Evolutionary conservation across 2,888 invertebrate species (phyloP), one percentile per base, ranked within the genome.

Genomic region (Tipula helvola): DNA sequence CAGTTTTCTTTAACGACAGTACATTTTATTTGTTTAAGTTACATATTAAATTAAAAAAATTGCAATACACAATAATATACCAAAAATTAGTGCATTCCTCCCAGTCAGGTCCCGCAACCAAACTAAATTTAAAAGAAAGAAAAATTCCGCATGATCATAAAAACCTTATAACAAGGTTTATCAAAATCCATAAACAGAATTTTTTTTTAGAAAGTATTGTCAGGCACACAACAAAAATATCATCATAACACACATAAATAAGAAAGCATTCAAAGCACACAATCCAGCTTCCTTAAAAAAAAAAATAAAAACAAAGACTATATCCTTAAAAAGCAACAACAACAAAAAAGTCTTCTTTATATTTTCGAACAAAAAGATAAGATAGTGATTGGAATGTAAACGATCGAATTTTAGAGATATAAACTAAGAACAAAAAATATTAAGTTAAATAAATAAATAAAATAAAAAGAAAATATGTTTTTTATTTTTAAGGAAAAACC

Each of bases 381-480:
- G 41, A 84, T 84, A 84, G 84, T 84, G 84, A 84, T 84, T 84
- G 84, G 84, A 84, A 84, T 84, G 84, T 84, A 84, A 84, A 84
- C 84, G 84, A 84, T 84, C 84, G 41, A 84, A 84, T 84, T 84
- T 84, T 36, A 57, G 52, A 57, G 16, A 57, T 16, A 18, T 28
- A 28, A n/a, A 57, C 52, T 57, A 71, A 71, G 71, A 71, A 71
- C 71, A 71, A 71, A 71, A 52, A 71, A 71, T 71, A 71, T 71
- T 71, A 71, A 71, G 71, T 71, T 28, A 71, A 71, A 71, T 71
- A 71, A 57, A 57, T 57, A 57, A 57, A 57, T 57, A 52, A 57
- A 28, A 57, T 57, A 71, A 28, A 71, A 71, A 10, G 71, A 12
- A 71, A 71, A 28, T 28, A 71, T 71, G 71, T 71, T 71, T 71